A percentile compares a stretch with the other conserved stretches of the same genome.
Evolutionary conservation across 2,797 vertebrate species (phyloP).

Genomic region (Nyctibius grandis): DNA sequence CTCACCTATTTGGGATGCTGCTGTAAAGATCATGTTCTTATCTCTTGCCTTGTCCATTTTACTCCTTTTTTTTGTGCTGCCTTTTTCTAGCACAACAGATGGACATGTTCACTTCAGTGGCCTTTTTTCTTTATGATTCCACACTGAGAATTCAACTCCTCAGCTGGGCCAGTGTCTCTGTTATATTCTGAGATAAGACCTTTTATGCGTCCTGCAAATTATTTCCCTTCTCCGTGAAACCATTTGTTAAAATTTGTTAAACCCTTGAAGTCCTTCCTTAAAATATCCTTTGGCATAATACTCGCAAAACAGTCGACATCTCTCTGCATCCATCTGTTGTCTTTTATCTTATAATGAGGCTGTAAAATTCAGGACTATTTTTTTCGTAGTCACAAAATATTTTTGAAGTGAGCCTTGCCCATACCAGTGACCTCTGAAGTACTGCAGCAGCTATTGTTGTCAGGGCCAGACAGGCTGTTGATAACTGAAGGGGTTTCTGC

Average conservation of each 20-base stretch:
- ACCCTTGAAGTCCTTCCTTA: not conserved
- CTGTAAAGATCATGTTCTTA: not conserved
- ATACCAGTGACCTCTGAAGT: not conserved
- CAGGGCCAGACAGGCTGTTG: not conserved
- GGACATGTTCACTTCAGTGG: not conserved
- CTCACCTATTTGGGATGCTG: not conserved
- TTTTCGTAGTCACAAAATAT: not conserved
- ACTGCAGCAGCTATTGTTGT: not conserved
- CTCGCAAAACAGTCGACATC: not conserved
- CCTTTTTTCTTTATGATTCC: not conserved
- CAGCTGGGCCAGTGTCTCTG: not conserved
- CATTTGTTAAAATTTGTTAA: not conserved
- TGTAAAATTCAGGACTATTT: not conserved
- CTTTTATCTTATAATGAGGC: not conserved
- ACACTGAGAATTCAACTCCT: not conserved
- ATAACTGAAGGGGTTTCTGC: not conserved
- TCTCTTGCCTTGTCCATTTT: not conserved
- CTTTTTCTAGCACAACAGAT: not conserved
- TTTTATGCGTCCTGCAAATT: not conserved
- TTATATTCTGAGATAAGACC: not conserved
- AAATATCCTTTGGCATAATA: conserved; percentile 2
- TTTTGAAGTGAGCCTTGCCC: not conserved
- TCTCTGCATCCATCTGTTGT: conserved; percentile 20
- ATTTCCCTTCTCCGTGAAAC: not conserved
- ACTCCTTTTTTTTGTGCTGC: not conserved